Conservation (phyloP, 2,888 invertebrate species). For the Drosophila peninsularis region DNA sequence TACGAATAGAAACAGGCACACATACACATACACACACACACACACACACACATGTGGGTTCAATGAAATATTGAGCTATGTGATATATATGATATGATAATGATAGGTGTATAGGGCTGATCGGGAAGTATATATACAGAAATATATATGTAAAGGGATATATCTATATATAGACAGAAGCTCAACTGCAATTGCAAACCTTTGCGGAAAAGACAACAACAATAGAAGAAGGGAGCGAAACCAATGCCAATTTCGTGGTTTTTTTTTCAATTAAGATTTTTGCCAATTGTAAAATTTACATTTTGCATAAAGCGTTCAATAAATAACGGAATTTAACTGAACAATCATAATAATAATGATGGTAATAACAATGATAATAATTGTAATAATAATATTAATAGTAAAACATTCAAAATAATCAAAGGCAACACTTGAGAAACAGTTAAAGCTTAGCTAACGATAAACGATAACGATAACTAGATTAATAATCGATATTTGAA, state of each 20-base stretch:
- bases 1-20: neutral
- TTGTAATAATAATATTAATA: neutral
- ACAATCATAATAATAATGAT: neutral
- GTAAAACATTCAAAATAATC: slow-evolving; percentile 2
- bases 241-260: slow-evolving; percentile 71
- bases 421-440: slow-evolving; percentile 13
- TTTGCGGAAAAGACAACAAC: neutral
- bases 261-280: slow-evolving; percentile 19
- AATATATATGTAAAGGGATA: neutral
- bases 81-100: neutral
- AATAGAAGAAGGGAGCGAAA: slow-evolving; percentile 15
- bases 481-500: neutral
- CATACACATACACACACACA: neutral
- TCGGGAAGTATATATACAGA: neutral
- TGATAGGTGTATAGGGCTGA: neutral
- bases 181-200: slow-evolving; percentile 37
- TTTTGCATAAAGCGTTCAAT: slow-evolving; percentile 30
- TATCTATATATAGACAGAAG: neutral
- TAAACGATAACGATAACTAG: slow-evolving; percentile 10
- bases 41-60: neutral
- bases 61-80: neutral
- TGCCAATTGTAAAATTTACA: slow-evolving; percentile 26
- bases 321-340: neutral
- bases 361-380: neutral
- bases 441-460: slow-evolving; percentile 3